phyloP scores from a whole-genome alignment of 2,113 vertebrate genomes.

The Fulica atra region DNA sequence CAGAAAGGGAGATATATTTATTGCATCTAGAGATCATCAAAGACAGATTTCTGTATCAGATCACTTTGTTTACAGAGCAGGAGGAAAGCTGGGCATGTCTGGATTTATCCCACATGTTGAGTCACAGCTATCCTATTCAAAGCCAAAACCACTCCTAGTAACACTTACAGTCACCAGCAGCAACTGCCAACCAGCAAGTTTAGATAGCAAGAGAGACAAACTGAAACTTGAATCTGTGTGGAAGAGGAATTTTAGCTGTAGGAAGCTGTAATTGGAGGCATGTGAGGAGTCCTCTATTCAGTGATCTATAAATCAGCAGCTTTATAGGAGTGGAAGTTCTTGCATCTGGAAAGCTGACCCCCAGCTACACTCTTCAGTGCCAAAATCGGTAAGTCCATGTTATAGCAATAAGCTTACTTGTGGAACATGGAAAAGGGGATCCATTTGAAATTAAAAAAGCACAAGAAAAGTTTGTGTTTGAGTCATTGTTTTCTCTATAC shows the following conservation, averaged over 20 bases:
- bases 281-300: not conserved
- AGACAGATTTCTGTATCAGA: slow-evolving; percentile 6
- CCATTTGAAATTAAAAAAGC: not conserved
- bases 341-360: not conserved
- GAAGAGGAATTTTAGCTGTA: not conserved
- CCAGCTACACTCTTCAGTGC: not conserved
- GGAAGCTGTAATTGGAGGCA: not conserved
- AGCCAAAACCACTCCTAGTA: slow-evolving; percentile 60
- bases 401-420: not conserved
- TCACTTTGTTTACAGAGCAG: slow-evolving; percentile 22
- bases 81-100: slow-evolving; percentile 37
- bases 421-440: not conserved
- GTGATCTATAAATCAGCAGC: not conserved
- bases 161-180: not conserved
- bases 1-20: not conserved
- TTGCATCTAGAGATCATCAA: not conserved
- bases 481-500: not conserved
- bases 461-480: not conserved
- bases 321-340: slow-evolving; percentile 2
- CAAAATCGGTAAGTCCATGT: slow-evolving; percentile 23
- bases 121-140: not conserved
- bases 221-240: not conserved
- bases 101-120: slow-evolving; percentile 50
- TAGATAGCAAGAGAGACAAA: not conserved
- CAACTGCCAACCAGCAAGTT: not conserved